Base-by-base conservation (phyloP, 2,888 invertebrate species). In the Clistopyga incitator region DNA sequence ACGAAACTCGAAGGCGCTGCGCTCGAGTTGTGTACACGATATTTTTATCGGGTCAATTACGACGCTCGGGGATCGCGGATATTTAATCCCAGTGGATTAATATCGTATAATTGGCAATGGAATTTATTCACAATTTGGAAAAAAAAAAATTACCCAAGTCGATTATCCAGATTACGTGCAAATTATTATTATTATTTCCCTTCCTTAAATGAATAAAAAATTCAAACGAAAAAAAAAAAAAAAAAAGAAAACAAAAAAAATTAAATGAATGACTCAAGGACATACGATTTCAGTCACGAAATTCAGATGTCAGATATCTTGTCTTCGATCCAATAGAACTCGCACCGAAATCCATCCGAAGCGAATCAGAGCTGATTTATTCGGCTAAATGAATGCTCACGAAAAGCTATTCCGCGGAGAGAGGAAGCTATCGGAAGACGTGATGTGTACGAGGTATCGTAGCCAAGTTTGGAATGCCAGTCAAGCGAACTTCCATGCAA, bases 401-500 rank as follows among this genome's bases (percentile, higher is more conserved):
- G 47, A 15, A 47, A 4, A 47, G 47, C 47, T 47, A 47, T 47
- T 47, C 38, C 38, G 6, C 47, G 4, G 47, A 47, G 15, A 47
- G 47, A 15, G 11, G 47, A n/a, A n/a, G 3, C n/a, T 13, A 15
- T 54, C 8, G 23, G 20, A 54, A 23, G 56, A 59, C 29, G 23
- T 23, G 54, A 10, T 13, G 54, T 23, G 54, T 54, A 8, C 4
- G 50, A 18, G n/a, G 18, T 52, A 54, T 54, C 54, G 56, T 13
- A 15, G 56, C 56, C 25, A 56, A 56, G 56, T 56, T 56, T 56
- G 23, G 15, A 56, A 25, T 56, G 56, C 56, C 56, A 56, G 56
- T 56, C 56, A 25, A 34, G 23, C 38, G 38, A 61, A 61, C 8
- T 61, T 34, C 18, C 61, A 38, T 38, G 29, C 34, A 38, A 38